Percentiles rank a stretch among this genome's conserved stretches.
Evolutionary conservation across 2,113 vertebrate genomes (phyloP).

Genomic region (Phrynosoma blainvillii): DNA sequence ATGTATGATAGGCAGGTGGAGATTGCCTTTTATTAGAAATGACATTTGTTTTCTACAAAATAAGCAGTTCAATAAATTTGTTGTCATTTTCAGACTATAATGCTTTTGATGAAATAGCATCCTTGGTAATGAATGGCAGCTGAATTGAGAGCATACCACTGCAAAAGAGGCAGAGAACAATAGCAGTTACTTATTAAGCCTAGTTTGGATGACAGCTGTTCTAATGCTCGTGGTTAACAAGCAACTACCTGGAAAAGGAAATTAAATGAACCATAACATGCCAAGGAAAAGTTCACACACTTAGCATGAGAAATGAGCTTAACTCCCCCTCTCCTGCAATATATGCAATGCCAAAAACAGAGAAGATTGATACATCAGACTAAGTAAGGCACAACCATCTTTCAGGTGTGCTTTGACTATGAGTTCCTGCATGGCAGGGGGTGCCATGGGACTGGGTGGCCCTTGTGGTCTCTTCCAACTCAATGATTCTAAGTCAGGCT

Average conservation of each 20-base stretch:
- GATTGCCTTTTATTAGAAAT: slow-evolving; percentile 25
- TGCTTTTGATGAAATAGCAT: slow-evolving; percentile 36
- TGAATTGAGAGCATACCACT: slow-evolving; percentile 20
- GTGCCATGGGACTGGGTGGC: no score
- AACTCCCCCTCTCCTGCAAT: background rate
- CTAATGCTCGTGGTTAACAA: slow-evolving; percentile 42
- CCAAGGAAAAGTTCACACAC: slow-evolving; percentile 37
- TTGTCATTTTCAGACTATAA: slow-evolving; percentile 58
- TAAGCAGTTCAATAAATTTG: slow-evolving; percentile 32
- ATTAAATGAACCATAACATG: slow-evolving; percentile 45
- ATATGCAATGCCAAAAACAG: background rate
- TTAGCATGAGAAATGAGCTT: slow-evolving; percentile 34
- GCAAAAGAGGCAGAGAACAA: slow-evolving; percentile 13
- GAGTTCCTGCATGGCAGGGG: no score
- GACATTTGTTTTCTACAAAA: slow-evolving; percentile 36
- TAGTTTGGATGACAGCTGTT: slow-evolving; percentile 49
- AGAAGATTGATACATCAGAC: no score
- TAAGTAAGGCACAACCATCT: no score
- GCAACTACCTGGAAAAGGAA: slow-evolving; percentile 16
- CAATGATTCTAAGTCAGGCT: background rate
- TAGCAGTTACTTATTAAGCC: slow-evolving; percentile 38
- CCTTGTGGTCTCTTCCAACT: no score
- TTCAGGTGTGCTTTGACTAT: no score
- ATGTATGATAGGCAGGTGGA: slow-evolving; percentile 31
- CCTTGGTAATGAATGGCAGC: slow-evolving; percentile 52